These are phyloP conservation scores for Crepidodera aurea DNA, from an alignment of 2,888 invertebrate species.

Conservation along the genomic window DNA sequence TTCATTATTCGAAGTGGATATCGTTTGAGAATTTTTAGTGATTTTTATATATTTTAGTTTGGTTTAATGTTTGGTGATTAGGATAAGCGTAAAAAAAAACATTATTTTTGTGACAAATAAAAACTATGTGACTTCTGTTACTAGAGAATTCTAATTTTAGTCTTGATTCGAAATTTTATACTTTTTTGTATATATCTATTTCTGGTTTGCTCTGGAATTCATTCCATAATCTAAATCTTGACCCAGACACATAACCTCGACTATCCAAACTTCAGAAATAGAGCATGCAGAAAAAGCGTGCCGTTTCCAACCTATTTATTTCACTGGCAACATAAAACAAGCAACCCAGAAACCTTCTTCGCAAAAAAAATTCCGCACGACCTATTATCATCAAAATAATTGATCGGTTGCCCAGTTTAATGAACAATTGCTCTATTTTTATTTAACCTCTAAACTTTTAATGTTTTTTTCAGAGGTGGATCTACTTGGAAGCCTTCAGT, in stretches of 20 bases:
- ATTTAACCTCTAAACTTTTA: slow-evolving; percentile 27
- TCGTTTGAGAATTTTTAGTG: too few relatives aligned
- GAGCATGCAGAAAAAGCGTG: not conserved
- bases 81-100: too few relatives aligned
- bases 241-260: not conserved
- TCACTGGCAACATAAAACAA: slow-evolving; percentile 23
- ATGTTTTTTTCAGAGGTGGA: slow-evolving; percentile 73
- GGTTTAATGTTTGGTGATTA: too few relatives aligned
- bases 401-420: slow-evolving; percentile 47
- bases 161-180: too few relatives aligned
- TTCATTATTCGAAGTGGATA: too few relatives aligned
- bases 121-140: too few relatives aligned
- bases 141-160: too few relatives aligned
- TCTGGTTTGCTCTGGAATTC: too few relatives aligned
- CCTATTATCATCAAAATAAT: slow-evolving; percentile 44
- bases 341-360: slow-evolving; percentile 25
- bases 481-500: slow-evolving; percentile 92
- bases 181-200: too few relatives aligned
- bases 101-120: too few relatives aligned
- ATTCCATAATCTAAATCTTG: too few relatives aligned
- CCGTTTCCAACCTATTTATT: slow-evolving; percentile 10
- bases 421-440: slow-evolving; percentile 44
- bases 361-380: slow-evolving; percentile 29
- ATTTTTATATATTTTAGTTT: too few relatives aligned
- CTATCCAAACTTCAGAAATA: not conserved